A percentile compares a stretch with the other conserved stretches of the same genome.
Conservation (phyloP, 2,797 vertebrate genomes). For the Xyrichtys novacula region DNA sequence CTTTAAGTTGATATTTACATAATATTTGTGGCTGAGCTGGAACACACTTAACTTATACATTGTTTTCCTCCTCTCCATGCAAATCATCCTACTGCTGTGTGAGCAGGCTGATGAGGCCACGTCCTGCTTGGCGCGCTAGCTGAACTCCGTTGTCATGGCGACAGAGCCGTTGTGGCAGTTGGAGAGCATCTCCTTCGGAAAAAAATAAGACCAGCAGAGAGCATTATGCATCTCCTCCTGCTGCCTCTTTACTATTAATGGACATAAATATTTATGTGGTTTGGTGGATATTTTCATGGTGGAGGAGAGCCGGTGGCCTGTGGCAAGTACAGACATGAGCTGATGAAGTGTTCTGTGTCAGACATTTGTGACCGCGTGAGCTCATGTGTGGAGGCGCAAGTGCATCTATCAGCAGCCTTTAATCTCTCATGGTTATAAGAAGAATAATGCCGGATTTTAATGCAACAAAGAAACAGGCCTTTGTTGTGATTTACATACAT, state of each 20-base stretch:
- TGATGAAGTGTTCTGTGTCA: conserved; percentile 75
- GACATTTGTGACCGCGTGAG: conserved; percentile 45
- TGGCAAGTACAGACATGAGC: conserved; percentile 64
- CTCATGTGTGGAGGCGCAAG: conserved; percentile 40
- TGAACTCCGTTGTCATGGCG: conserved; percentile 83
- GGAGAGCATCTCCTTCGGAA: conserved; percentile 69
- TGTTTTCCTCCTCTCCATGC: conserved; percentile 29
- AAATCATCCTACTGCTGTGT: conserved; percentile 57
- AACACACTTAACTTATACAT: conserved; percentile 34
- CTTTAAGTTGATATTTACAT: conserved; percentile 44
- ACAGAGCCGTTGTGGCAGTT: conserved; percentile 74
- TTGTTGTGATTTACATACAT: conserved; percentile 32
- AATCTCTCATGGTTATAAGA: conserved; percentile 29
- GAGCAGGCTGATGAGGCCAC: conserved; percentile 55
- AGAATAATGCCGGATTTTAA: conserved; percentile 42
- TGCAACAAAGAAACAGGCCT: conserved; percentile 20
- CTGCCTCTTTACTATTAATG: conserved; percentile 83
- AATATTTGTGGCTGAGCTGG: conserved; percentile 30
- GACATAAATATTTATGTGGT: conserved; percentile 83
- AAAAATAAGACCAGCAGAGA: conserved; percentile 65
- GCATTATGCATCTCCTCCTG: conserved; percentile 71
- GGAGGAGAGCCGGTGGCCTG: conserved; percentile 61
- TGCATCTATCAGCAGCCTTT: conserved; percentile 32
- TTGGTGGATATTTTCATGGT: conserved; percentile 64
- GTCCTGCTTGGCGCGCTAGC: conserved; percentile 59